Evolutionary conservation across 2,797 vertebrate genomes (phyloP).

Genomic region (Phataginus tetradactyla): DNA sequence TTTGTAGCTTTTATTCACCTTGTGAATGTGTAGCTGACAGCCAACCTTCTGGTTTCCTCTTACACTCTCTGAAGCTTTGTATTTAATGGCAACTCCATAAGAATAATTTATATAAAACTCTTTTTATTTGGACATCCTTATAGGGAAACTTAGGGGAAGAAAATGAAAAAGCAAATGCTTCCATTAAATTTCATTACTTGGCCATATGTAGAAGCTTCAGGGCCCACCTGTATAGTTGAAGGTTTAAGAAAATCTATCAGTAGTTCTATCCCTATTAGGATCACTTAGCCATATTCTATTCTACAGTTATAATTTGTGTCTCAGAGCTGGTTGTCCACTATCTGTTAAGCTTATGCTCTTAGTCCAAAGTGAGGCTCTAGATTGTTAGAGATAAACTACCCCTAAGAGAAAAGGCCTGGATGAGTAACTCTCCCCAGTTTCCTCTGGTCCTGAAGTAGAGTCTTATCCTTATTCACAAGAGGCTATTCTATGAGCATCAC

Average conservation of each 20-base stretch:
- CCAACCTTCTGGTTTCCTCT: background rate
- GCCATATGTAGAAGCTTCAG: background rate
- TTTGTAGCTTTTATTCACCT: background rate
- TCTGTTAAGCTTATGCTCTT: background rate
- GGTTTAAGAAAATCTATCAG: background rate
- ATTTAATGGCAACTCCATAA: background rate
- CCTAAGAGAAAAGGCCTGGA: background rate
- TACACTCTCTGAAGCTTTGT: background rate
- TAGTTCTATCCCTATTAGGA: background rate
- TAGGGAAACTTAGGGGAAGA: background rate
- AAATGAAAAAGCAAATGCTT: background rate
- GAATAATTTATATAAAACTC: background rate
- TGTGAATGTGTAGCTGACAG: background rate
- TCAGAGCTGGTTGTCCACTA: background rate
- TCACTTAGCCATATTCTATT: background rate
- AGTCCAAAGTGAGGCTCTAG: background rate
- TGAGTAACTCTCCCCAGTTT: background rate
- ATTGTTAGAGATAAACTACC: constrained; percentile 12
- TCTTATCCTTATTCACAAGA: background rate
- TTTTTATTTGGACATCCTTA: background rate
- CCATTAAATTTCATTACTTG: background rate
- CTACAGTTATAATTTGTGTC: background rate
- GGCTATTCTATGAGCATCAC: background rate
- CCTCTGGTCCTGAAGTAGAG: background rate
- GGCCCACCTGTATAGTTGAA: background rate